phyloP scores from a whole-genome alignment of 2,888 invertebrate species.

The Agrilus mali region DNA sequence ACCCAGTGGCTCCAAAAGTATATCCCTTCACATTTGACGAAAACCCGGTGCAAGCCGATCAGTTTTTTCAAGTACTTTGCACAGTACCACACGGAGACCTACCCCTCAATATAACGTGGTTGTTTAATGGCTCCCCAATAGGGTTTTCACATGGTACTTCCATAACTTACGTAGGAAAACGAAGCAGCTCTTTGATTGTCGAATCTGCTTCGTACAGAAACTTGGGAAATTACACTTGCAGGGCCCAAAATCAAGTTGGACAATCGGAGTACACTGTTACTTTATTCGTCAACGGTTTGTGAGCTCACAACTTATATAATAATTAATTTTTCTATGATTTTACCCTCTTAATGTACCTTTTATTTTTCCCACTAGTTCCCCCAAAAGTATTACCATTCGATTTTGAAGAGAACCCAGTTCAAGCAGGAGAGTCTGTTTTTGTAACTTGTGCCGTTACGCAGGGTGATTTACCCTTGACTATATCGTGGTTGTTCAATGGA shows the following conservation, averaged over 20 bases:
- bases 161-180: conserved; percentile 48
- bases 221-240: conserved; percentile 44
- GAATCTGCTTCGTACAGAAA: conserved; percentile 41
- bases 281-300: conserved; percentile 42
- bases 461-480: conserved; percentile 48
- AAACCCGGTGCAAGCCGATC: conserved; percentile 42
- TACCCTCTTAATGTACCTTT: neutral
- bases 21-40: conserved; percentile 49
- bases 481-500: conserved; percentile 47
- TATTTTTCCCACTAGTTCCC: conserved; percentile 29
- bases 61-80: conserved; percentile 47
- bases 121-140: conserved; percentile 46
- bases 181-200: conserved; percentile 50
- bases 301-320: too few relatives aligned
- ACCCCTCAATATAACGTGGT: conserved; percentile 64
- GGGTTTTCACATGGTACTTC: conserved; percentile 34
- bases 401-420: conserved; percentile 47
- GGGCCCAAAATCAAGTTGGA: conserved; percentile 40
- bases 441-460: conserved; percentile 47
- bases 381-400: conserved; percentile 43
- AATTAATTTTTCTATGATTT: too few relatives aligned
- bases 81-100: conserved; percentile 63
- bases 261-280: conserved; percentile 35
- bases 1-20: conserved; percentile 49
- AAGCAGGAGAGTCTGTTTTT: conserved; percentile 46